These are phyloP conservation scores for Oreohelix idahoensis DNA, from an alignment of 1,140 invertebrate species.

Conservation along the genomic window DNA sequence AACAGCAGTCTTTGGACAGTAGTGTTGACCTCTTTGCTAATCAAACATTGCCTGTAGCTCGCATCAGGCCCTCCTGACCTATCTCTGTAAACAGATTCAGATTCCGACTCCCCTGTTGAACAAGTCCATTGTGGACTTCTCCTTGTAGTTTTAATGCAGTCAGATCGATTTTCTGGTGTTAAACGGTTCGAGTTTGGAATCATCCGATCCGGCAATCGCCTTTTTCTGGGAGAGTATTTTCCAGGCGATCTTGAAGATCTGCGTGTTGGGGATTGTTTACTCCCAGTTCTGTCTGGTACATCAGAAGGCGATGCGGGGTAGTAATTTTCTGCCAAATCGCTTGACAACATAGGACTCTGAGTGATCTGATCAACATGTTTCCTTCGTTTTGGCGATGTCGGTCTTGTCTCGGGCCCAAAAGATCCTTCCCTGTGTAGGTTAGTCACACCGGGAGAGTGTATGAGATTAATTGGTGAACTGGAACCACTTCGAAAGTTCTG, in stretches of 20 bases:
- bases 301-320: background rate
- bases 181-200: background rate
- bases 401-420: background rate
- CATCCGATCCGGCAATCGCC: background rate
- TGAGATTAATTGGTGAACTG: background rate
- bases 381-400: background rate
- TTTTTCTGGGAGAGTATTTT: background rate
- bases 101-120: constrained; percentile 18
- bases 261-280: background rate
- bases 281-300: background rate
- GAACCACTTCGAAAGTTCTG: background rate
- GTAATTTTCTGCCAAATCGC: too few species aligned
- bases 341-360: too few species aligned
- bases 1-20: constrained; percentile 8
- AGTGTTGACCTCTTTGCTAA: constrained; percentile 23
- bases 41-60: background rate
- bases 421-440: background rate
- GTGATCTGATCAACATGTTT: background rate
- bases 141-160: background rate
- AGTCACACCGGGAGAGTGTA: background rate
- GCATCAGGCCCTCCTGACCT: background rate
- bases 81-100: constrained; percentile 1
- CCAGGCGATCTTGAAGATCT: background rate
- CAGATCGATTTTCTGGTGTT: background rate
- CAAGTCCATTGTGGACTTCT: background rate